These are phyloP conservation scores for Diceros bicornis DNA, from an alignment of 2,797 vertebrate species.

Conservation along the genomic window DNA sequence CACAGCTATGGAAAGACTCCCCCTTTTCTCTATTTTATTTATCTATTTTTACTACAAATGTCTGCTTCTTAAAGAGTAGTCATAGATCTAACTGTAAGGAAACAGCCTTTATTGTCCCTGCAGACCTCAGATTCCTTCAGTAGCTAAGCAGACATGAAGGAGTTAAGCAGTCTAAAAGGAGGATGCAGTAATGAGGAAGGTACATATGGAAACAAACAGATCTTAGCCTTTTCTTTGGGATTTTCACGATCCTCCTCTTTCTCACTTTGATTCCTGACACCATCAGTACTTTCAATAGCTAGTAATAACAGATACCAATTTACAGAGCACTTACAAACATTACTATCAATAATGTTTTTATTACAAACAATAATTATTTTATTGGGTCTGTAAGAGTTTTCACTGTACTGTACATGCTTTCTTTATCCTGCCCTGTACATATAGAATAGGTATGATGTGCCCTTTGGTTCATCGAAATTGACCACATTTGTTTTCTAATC, in stretches of 20 bases:
- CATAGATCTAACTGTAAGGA: background rate
- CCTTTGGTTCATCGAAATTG: background rate
- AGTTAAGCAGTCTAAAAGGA: background rate
- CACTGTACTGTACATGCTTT: background rate
- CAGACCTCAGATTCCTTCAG: background rate
- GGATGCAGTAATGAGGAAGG: background rate
- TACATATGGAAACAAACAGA: background rate
- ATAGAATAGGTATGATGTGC: background rate
- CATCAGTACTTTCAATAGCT: background rate
- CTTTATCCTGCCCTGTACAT: background rate
- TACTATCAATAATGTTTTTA: slow-evolving; percentile 65
- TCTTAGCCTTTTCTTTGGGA: background rate
- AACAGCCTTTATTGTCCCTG: background rate
- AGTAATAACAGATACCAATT: background rate
- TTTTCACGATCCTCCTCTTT: background rate
- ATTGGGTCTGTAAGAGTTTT: background rate
- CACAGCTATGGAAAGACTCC: background rate
- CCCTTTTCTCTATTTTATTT: slow-evolving; percentile 7
- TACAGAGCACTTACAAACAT: slow-evolving; percentile 10
- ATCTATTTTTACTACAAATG: background rate
- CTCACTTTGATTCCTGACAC: background rate
- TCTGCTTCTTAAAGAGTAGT: background rate
- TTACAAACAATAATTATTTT: slow-evolving; percentile 51
- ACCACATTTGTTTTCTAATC: background rate
- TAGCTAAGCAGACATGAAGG: background rate